A percentile compares a stretch with the other conserved stretches of the same genome.
These are phyloP conservation scores for Scelioninae gen. 1 DNA, from an alignment of 2,888 invertebrate species.

Conservation along the genomic window DNA sequence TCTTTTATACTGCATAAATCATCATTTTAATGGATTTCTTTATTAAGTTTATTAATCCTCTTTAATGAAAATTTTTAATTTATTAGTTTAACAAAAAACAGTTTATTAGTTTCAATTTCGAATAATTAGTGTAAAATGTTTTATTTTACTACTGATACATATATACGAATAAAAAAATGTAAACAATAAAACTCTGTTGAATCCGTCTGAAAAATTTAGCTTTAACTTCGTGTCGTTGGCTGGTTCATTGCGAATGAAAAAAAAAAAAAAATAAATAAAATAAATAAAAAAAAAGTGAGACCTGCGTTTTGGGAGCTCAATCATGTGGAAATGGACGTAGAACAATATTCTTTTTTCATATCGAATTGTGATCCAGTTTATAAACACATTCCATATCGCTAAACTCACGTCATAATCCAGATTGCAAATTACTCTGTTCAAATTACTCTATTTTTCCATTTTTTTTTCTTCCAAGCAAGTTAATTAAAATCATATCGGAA, in stretches of 20 bases:
- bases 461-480: neutral
- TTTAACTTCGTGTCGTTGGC: neutral
- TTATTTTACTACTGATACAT: neutral
- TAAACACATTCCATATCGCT: conserved; percentile 9
- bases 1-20: no score
- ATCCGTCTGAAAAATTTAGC: neutral
- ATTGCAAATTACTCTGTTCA: conserved; percentile 7
- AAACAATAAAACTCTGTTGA: neutral
- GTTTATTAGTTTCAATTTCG: no score
- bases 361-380: conserved; percentile 9
- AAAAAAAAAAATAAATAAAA: no score
- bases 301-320: neutral
- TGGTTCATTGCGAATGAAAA: neutral
- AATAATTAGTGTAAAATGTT: no score
- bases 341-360: conserved; percentile 18
- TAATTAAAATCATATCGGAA: neutral
- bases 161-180: neutral
- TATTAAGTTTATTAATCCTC: no score
- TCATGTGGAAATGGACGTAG: conserved; percentile 16
- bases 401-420: conserved; percentile 4
- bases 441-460: neutral
- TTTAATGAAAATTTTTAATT: no score
- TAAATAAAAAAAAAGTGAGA: neutral
- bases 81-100: no score
- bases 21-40: no score